Conservation (phyloP, 2,888 invertebrate genomes). For the Xestia rhomboidea region DNA sequence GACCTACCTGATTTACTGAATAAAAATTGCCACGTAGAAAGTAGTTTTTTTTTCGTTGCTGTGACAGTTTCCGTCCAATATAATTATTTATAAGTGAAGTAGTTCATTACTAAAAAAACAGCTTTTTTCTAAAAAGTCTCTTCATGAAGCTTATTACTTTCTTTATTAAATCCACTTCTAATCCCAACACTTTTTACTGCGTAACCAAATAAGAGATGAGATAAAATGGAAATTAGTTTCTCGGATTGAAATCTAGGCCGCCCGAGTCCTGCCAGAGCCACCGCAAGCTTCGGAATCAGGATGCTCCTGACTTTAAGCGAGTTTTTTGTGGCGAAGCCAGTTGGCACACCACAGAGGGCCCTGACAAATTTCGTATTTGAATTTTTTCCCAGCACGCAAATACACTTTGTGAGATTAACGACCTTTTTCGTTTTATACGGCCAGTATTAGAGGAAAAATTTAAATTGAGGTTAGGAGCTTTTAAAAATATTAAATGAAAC, state of each 20-base stretch:
- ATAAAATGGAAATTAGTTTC: slow-evolving; percentile 59
- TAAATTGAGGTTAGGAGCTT: slow-evolving; percentile 61
- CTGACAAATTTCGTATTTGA: slow-evolving; percentile 69
- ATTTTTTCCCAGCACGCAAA: slow-evolving; percentile 68
- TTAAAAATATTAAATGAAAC: slow-evolving; percentile 57
- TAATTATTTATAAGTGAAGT: not conserved
- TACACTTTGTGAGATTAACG: slow-evolving; percentile 67
- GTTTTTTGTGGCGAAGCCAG: slow-evolving; percentile 76
- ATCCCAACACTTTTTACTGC: slow-evolving; percentile 10
- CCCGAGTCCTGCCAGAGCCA: slow-evolving; percentile 63
- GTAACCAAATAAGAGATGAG: slow-evolving; percentile 34
- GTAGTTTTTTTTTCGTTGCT: not conserved
- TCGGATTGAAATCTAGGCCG: slow-evolving; percentile 63
- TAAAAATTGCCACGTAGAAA: not conserved
- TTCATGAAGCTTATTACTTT: not conserved
- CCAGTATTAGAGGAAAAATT: slow-evolving; percentile 47
- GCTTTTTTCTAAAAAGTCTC: not conserved
- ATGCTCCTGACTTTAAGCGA: slow-evolving; percentile 70
- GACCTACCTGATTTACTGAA: not conserved
- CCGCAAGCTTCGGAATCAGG: slow-evolving; percentile 78
- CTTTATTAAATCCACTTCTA: not conserved
- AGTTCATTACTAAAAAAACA: not conserved
- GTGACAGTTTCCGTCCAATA: not conserved
- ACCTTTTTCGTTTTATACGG: slow-evolving; percentile 65
- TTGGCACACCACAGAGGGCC: slow-evolving; percentile 73